phyloP scores from a whole-genome alignment of 37 sponge, comb jelly and placozoan species.

The Haliclona indistincta region DNA sequence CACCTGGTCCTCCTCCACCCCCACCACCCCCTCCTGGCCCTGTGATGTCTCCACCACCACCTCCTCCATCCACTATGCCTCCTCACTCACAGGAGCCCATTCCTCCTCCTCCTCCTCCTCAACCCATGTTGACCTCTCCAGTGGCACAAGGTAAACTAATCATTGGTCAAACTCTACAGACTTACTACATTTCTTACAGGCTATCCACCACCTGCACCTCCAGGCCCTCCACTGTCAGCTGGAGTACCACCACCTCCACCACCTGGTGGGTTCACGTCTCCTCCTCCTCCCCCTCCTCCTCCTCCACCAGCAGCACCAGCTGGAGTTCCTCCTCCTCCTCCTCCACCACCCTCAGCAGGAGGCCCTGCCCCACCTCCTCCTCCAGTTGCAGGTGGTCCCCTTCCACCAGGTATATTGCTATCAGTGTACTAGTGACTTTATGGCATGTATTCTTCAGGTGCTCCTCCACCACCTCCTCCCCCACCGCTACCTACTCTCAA shows the following conservation, averaged over 20 bases:
- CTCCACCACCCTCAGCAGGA: conserved; percentile 33
- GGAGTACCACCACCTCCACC: conserved; percentile 17
- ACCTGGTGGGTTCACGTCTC: conserved; percentile 4
- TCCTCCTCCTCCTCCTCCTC: conserved; percentile 9
- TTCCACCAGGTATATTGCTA: conserved; percentile 6
- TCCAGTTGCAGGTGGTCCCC: background rate
- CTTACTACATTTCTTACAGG: background rate
- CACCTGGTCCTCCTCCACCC: conserved; percentile 1
- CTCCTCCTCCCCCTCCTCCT: conserved; percentile 10
- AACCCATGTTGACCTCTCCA: too few relatives aligned
- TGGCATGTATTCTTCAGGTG: conserved; percentile 16
- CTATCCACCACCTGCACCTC: conserved; percentile 7
- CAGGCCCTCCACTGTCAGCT: conserved; percentile 3
- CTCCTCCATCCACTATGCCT: conserved; percentile 4
- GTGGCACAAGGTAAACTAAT: background rate
- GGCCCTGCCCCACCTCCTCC: conserved; percentile 39
- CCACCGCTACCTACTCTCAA: conserved; percentile 13
- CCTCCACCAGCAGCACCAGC: conserved; percentile 1
- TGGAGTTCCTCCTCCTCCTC: conserved; percentile 32
- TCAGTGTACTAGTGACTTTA: background rate
- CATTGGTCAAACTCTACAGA: background rate
- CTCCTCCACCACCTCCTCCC: conserved; percentile 72
- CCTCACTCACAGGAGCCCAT: conserved; percentile 1
- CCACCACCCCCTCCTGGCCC: conserved; percentile 22
- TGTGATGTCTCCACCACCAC: conserved; percentile 5